Percentiles rank a stretch among this genome's conserved stretches.
Evolutionary conservation across 2,113 vertebrate genomes (phyloP).

Genomic region (Hipposideros armiger): DNA sequence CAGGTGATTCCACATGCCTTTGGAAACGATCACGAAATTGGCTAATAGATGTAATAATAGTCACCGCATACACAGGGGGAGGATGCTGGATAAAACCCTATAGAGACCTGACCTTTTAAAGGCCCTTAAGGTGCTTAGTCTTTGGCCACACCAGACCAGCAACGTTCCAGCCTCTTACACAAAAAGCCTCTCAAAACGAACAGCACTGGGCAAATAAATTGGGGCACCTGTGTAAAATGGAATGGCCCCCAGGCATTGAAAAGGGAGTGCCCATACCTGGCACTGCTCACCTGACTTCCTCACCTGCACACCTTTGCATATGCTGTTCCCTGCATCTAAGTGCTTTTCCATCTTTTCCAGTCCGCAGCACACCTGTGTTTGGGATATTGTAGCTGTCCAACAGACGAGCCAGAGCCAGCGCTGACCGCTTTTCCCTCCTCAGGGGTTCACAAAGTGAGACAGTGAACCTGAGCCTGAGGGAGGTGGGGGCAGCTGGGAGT

Average conservation of each 20-base stretch:
- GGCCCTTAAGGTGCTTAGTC: too few relatives aligned
- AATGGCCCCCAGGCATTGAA: background rate
- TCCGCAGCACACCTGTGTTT: background rate
- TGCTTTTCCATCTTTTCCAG: background rate
- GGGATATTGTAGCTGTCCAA: background rate
- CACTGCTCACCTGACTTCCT: background rate
- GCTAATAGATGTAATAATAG: background rate
- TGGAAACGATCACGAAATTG: background rate
- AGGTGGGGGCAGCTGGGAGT: background rate
- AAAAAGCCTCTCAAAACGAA: background rate
- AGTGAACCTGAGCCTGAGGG: accelerated
- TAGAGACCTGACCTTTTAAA: background rate
- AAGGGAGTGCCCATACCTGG: background rate
- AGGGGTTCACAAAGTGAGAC: background rate
- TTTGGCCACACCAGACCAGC: background rate
- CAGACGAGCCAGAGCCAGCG: background rate
- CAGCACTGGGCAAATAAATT: background rate
- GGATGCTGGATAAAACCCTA: background rate
- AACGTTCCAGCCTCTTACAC: background rate
- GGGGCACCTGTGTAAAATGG: accelerated
- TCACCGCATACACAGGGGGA: accelerated
- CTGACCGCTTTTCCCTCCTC: background rate
- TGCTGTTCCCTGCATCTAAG: background rate
- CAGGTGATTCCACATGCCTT: background rate
- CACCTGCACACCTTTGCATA: background rate